These are phyloP conservation scores for Sebastes nivosus DNA, from an alignment of 2,797 vertebrate species.

Conservation along the genomic window DNA sequence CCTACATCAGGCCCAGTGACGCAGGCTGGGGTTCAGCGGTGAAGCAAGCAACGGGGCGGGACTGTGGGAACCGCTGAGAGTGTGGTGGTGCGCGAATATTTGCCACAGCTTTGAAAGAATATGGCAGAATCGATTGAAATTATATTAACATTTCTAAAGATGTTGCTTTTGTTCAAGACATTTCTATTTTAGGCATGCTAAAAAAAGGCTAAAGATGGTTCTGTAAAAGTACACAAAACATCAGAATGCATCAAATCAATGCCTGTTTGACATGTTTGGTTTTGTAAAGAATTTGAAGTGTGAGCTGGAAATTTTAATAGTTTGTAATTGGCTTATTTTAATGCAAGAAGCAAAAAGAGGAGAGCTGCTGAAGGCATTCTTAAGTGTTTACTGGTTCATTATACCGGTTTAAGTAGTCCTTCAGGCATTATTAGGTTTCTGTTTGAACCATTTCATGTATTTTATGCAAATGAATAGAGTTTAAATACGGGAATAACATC, in stretches of 20 bases:
- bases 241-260: background rate
- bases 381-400: background rate
- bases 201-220: background rate
- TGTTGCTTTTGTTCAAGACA: background rate
- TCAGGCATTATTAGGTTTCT: background rate
- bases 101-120: conserved; percentile 46
- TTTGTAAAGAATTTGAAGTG: background rate
- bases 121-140: conserved; percentile 36
- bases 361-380: background rate
- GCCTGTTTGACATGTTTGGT: background rate
- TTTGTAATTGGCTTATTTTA: background rate
- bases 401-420: background rate
- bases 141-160: conserved; percentile 15
- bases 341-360: background rate
- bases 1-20: conserved; percentile 70
- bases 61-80: conserved; percentile 66
- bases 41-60: conserved; percentile 63
- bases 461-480: background rate
- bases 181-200: conserved; percentile 18
- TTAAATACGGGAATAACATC: background rate
- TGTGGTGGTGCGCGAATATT: conserved; percentile 46
- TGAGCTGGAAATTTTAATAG: background rate
- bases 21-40: conserved; percentile 77
- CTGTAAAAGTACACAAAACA: background rate
- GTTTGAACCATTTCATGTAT: background rate